Evolutionary conservation across 2,797 vertebrate genomes (phyloP), one percentile per base, ranked within the genome.

Genomic region (Argyrosomus regius): DNA sequence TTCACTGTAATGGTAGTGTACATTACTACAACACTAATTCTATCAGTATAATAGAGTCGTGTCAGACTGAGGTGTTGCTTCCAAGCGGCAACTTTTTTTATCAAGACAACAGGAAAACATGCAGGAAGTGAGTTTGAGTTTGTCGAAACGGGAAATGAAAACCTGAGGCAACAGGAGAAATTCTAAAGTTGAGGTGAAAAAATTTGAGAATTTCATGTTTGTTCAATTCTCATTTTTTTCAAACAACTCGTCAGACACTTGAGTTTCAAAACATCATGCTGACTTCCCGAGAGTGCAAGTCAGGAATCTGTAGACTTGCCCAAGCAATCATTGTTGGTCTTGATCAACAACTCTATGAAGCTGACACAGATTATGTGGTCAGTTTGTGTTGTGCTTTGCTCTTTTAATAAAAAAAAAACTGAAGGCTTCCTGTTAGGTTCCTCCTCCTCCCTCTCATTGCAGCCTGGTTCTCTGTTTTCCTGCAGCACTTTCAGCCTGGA

Each of bases 401-500:
- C 12, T 12, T 61, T 12, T 57, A 8, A 28, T 17, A 14, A 52
- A 54, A 3, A 12, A 24, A 62, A 26, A 22, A 0, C 31, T 45
- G 4, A 39, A 31, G 26, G 14, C 24, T 17, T 48, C n/a, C 3
- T 6, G 4, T 80, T 41, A 1, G 9, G 24, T 43, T 61, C 22
- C 48, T 45, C 7, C 2, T 39, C 35, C 8, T 39, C 35, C 35
- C 9, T 2, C 35, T 39, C 35, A 39, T 31, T 16, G 8, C 24
- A 50, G 65, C 31, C 12, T 39, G 35, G 6, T 26, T 43, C 59
- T 43, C 46, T 24, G 49, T 72, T 65, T 72, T 68, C 43, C 24
- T 72, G 75, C 64, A 59, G 75, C 53, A 16, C 61, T 67, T 69
- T 56, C 1, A 20, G 52, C 24, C 28, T 3, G 2, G 9, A 48